Conservation (phyloP, 2,888 invertebrate genomes). For the Stenurella melanura region DNA sequence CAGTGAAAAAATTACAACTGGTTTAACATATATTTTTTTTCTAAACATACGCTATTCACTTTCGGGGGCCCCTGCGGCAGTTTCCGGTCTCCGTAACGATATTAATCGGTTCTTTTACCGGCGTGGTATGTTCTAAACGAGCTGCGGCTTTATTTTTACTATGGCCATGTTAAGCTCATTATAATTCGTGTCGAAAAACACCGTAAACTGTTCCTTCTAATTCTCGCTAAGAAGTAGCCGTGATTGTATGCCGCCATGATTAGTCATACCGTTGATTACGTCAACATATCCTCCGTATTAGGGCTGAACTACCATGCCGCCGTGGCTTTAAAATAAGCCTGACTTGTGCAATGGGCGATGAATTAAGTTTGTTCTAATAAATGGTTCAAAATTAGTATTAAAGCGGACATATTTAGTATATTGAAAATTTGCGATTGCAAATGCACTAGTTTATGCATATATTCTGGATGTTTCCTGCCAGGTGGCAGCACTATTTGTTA, state of each 20-base stretch:
- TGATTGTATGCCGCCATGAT: conserved; percentile 36
- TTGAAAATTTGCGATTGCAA: conserved; percentile 1
- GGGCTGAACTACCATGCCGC: conserved; percentile 5
- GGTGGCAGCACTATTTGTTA: conserved; percentile 34
- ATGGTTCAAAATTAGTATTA: not conserved
- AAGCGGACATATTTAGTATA: not conserved
- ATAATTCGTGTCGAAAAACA: conserved; percentile 7
- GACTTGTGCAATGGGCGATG: not conserved
- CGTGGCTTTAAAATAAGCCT: not conserved
- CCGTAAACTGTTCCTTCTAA: conserved; percentile 16
- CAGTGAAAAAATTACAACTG: not conserved
- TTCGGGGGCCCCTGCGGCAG: not conserved
- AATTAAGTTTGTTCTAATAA: not conserved
- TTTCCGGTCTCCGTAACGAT: conserved; percentile 8
- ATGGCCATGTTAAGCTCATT: not conserved
- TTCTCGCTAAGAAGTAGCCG: conserved; percentile 23
- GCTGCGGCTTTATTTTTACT: not conserved
- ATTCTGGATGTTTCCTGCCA: conserved; percentile 23
- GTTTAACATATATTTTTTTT: not conserved
- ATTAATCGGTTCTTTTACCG: not conserved
- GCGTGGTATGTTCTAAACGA: not conserved
- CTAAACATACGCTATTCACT: conserved; percentile 2
- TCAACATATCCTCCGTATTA: conserved; percentile 37
- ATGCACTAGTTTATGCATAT: conserved; percentile 21
- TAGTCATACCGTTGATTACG: conserved; percentile 30